phyloP scores from a whole-genome alignment of 2,113 vertebrate species.

The Macrotis lagotis region DNA sequence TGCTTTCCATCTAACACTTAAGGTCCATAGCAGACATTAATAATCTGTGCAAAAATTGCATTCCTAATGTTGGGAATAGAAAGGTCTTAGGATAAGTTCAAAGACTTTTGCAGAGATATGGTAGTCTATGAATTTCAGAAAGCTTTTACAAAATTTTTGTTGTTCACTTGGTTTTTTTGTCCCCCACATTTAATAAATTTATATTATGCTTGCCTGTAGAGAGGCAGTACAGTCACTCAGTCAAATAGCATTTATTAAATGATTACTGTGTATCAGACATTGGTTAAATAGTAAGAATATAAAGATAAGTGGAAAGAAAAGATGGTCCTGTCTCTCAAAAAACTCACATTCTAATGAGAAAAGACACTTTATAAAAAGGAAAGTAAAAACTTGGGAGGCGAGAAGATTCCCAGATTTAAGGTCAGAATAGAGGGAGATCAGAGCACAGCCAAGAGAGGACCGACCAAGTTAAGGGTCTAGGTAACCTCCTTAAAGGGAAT shows the following conservation, averaged over 20 bases:
- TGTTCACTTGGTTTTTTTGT: constrained; percentile 11
- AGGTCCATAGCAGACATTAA: background rate
- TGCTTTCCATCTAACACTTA: background rate
- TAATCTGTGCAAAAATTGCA: background rate
- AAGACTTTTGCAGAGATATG: constrained; percentile 13
- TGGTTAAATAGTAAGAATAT: background rate
- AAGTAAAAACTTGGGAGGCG: background rate
- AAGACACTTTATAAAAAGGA: background rate
- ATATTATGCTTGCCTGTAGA: background rate
- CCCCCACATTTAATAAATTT: background rate
- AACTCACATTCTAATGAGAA: background rate
- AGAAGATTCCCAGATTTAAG: background rate
- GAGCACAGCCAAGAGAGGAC: background rate
- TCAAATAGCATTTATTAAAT: background rate
- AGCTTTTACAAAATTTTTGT: constrained; percentile 34
- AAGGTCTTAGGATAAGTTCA: background rate
- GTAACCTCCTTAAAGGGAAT: background rate
- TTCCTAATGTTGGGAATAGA: background rate
- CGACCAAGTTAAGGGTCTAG: background rate
- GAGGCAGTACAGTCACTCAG: background rate
- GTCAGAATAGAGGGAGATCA: background rate
- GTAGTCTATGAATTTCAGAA: background rate
- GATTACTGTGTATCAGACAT: background rate
- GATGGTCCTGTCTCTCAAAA: background rate
- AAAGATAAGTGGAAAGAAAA: background rate